Evolutionary conservation across 1,140 invertebrate species (phyloP).

Genomic region (Bombyx mori): DNA sequence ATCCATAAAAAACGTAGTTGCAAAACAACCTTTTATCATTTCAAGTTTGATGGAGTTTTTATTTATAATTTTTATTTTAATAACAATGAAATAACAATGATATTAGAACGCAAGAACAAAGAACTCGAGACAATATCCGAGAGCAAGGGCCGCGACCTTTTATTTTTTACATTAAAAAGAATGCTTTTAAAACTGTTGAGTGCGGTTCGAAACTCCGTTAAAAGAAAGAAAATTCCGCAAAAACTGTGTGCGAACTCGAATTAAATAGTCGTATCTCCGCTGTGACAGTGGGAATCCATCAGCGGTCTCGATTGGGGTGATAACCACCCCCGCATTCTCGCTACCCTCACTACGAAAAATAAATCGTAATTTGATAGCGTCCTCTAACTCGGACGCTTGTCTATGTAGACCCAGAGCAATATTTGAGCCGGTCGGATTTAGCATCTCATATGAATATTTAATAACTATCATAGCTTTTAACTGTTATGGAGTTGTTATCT

Average conservation of each 20-base stretch:
- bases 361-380: slow-evolving; percentile 44
- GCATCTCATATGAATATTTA: no score
- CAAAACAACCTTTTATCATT: no score
- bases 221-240: slow-evolving; percentile 29
- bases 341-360: slow-evolving; percentile 18
- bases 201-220: neutral
- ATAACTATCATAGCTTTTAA: no score
- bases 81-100: slow-evolving; percentile 1
- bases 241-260: slow-evolving; percentile 44
- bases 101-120: neutral
- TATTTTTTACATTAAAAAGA: no score
- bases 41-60: no score
- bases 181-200: neutral
- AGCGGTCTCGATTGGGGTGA: slow-evolving; percentile 30
- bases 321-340: slow-evolving; percentile 13
- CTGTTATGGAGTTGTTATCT: no score
- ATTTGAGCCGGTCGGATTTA: no score
- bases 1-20: no score
- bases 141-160: no score
- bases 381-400: slow-evolving; percentile 11
- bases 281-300: slow-evolving; percentile 41
- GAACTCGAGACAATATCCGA: no score
- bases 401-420: no score
- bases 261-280: slow-evolving; percentile 46
- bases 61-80: no score